Evolutionary conservation across 2,113 vertebrate species (phyloP).

Genomic region (Thamnaconus septentrionalis): DNA sequence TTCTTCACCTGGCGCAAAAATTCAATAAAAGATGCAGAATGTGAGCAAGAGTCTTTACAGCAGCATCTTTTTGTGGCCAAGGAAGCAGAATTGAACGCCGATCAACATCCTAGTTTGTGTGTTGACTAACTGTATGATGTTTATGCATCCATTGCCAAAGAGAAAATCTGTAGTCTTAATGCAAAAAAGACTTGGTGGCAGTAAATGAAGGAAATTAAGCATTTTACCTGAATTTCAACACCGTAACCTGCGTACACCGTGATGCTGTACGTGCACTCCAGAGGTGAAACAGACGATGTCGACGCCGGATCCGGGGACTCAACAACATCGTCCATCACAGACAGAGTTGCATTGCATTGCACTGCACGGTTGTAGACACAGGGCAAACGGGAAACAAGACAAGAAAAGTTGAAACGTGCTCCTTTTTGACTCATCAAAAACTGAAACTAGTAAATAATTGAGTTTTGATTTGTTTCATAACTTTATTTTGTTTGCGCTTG

Average conservation of each 20-base stretch:
- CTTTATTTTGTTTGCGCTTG: no score
- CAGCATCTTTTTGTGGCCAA: no score
- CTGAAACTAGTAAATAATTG: no score
- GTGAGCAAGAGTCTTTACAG: background rate
- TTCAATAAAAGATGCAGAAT: background rate
- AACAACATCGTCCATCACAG: slow-evolving; percentile 83
- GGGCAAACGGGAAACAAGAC: background rate
- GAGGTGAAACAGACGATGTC: slow-evolving; percentile 72
- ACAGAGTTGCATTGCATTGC: slow-evolving; percentile 86
- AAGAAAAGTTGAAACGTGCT: no score
- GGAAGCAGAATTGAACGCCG: background rate
- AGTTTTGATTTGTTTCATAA: no score
- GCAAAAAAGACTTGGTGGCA: no score
- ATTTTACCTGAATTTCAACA: slow-evolving; percentile 86
- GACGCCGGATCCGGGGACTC: slow-evolving; percentile 82
- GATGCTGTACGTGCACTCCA: slow-evolving; percentile 90
- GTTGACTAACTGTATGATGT: no score
- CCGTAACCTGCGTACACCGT: slow-evolving; percentile 87
- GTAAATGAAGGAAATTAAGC: no score
- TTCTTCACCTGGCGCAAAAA: slow-evolving; percentile 81
- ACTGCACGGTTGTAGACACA: slow-evolving; percentile 66
- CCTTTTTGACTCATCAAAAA: no score
- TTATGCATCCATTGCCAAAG: no score
- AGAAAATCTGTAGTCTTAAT: no score
- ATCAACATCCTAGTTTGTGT: background rate